Conservation (phyloP, 2,888 invertebrate species). For the Meandrusa payeni region DNA sequence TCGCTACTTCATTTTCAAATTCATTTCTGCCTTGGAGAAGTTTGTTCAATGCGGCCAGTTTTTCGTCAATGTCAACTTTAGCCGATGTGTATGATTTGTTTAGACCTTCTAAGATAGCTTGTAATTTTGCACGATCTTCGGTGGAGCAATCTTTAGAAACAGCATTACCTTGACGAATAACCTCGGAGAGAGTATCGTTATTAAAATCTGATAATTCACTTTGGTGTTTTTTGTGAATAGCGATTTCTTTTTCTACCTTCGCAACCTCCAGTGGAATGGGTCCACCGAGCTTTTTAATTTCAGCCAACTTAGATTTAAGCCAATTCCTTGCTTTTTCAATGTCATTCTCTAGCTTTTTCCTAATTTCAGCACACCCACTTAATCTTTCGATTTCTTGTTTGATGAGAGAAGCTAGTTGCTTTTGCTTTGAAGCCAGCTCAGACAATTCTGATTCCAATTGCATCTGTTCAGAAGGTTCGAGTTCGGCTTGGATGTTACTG, state of each 20-base stretch:
- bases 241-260: slow-evolving; percentile 91
- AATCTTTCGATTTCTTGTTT: slow-evolving; percentile 88
- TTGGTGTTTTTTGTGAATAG: slow-evolving; percentile 87
- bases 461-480: slow-evolving; percentile 91
- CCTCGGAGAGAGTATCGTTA: slow-evolving; percentile 86
- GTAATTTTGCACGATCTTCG: slow-evolving; percentile 83
- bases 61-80: slow-evolving; percentile 86
- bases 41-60: slow-evolving; percentile 85
- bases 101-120: slow-evolving; percentile 84
- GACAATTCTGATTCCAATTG: slow-evolving; percentile 87
- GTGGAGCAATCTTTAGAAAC: slow-evolving; percentile 91
- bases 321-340: slow-evolving; percentile 90
- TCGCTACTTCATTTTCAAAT: slow-evolving; percentile 90
- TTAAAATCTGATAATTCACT: slow-evolving; percentile 88
- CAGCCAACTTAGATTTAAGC: slow-evolving; percentile 88
- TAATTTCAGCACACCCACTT: slow-evolving; percentile 84
- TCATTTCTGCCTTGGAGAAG: slow-evolving; percentile 88
- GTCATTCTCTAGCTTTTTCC: slow-evolving; percentile 88
- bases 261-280: slow-evolving; percentile 89
- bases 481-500: slow-evolving; percentile 90
- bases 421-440: slow-evolving; percentile 87
- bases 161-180: slow-evolving; percentile 87
- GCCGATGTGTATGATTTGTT: slow-evolving; percentile 86
- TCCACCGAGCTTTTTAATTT: slow-evolving; percentile 87
- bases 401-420: slow-evolving; percentile 85